Conservation (phyloP, 23 tunicate genomes). For the Phallusia fumigata region DNA sequence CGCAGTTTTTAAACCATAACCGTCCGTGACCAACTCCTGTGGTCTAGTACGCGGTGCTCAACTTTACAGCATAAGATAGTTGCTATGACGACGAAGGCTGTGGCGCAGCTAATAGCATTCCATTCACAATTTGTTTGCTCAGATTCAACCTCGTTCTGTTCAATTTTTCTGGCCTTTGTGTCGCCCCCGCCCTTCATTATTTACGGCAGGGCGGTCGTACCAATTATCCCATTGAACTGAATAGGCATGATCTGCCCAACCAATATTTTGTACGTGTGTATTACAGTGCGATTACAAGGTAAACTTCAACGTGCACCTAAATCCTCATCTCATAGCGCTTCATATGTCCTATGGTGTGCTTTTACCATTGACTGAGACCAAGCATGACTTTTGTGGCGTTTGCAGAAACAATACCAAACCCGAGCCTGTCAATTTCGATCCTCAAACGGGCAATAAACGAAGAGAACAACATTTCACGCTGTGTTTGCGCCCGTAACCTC, state of each 20-base stretch:
- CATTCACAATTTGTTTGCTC: neutral
- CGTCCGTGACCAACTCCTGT: neutral
- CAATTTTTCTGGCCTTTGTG: neutral
- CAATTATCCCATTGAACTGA: neutral
- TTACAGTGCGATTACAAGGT: neutral
- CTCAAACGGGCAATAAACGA: neutral
- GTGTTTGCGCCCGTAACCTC: neutral
- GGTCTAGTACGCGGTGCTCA: neutral
- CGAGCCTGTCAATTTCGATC: neutral
- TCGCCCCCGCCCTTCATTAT: constrained; percentile 1
- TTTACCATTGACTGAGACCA: too few species aligned
- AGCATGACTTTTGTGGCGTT: neutral
- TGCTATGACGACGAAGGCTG: neutral
- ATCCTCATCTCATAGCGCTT: too few species aligned
- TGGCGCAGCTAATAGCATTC: neutral
- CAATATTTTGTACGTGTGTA: neutral
- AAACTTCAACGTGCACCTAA: too few species aligned
- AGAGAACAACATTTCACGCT: neutral
- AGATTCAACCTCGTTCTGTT: neutral
- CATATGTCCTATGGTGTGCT: too few species aligned
- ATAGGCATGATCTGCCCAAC: too few species aligned
- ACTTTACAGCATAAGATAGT: neutral
- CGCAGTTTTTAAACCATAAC: too few species aligned
- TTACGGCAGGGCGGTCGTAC: neutral
- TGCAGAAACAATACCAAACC: neutral